Conservation (phyloP, 2,113 vertebrate species). For the Polyodon spathula region DNA sequence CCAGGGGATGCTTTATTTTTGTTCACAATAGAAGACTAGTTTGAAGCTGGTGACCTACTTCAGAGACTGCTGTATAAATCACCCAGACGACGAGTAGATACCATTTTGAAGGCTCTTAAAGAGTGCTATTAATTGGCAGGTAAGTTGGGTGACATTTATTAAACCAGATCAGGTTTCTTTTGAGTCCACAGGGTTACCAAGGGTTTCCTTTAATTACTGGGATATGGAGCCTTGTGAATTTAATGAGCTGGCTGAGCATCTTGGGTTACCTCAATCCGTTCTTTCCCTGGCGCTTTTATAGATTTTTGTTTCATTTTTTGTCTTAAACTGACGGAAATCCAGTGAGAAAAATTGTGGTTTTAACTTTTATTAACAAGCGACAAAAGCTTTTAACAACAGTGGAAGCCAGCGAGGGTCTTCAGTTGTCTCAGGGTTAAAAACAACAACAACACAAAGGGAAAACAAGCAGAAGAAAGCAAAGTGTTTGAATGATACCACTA, state of each 20-base stretch:
- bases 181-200: constrained; percentile 56
- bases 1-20: no score
- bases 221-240: constrained; percentile 41
- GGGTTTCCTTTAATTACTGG: constrained; percentile 47
- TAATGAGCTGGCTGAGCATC: constrained; percentile 43
- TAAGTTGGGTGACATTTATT: constrained; percentile 54
- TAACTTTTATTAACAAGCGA: constrained; percentile 24
- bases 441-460: no score
- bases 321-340: constrained; percentile 18
- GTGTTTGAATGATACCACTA: no score
- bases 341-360: constrained; percentile 13
- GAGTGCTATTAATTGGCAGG: constrained; percentile 44
- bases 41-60: no score
- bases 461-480: no score
- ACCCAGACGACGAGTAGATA: no score
- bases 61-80: no score
- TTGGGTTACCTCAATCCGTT: constrained; percentile 18
- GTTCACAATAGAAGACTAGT: no score
- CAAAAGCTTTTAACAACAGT: neutral
- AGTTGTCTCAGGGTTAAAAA: neutral
- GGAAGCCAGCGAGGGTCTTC: neutral
- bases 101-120: constrained; percentile 35
- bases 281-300: constrained; percentile 8
- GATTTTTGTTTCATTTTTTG: neutral
- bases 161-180: constrained; percentile 44